Conservation (phyloP, 2,113 vertebrate genomes). For the Agapornis roseicollis region DNA sequence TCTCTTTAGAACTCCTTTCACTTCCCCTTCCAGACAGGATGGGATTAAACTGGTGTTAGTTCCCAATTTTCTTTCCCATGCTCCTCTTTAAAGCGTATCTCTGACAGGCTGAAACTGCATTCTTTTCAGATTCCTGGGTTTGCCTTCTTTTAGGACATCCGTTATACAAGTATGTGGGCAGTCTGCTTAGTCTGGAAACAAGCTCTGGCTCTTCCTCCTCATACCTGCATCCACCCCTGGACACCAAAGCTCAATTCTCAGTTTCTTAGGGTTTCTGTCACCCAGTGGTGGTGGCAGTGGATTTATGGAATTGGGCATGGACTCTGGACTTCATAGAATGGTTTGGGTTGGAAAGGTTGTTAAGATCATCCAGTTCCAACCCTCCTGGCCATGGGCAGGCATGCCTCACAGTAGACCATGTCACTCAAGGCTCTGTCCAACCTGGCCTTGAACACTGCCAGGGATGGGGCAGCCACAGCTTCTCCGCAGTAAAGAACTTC, state of each 20-base stretch:
- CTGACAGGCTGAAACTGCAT: not conserved
- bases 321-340: not conserved
- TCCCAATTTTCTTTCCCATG: not conserved
- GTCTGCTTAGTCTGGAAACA: not conserved
- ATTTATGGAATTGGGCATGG: not conserved
- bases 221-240: accelerated
- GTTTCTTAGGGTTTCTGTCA: not conserved
- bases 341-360: not conserved
- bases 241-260: not conserved
- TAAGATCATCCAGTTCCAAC: not conserved
- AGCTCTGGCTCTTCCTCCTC: not conserved
- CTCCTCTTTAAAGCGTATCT: not conserved
- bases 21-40: not conserved
- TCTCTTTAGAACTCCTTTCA: not conserved
- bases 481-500: not conserved
- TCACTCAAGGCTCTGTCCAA: not conserved
- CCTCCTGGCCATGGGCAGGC: not conserved
- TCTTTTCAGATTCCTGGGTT: not conserved
- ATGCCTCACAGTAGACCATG: not conserved
- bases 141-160: not conserved
- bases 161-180: not conserved
- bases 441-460: not conserved
- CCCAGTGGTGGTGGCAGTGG: not conserved
- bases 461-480: not conserved
- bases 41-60: not conserved